Conservation (phyloP, 2,797 vertebrate genomes). For the Tauraco hartlaubi region DNA sequence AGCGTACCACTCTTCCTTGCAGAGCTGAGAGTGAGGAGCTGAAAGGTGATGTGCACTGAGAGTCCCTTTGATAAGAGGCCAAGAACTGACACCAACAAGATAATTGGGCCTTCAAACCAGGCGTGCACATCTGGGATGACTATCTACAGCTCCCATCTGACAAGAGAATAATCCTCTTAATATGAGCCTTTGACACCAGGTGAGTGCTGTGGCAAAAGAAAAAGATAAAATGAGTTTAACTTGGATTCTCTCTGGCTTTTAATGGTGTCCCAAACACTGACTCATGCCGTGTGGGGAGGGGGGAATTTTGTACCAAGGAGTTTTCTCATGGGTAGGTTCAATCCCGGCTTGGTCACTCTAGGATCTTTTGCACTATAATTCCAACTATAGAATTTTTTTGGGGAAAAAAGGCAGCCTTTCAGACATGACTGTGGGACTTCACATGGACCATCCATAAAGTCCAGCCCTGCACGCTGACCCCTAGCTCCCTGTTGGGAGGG, state of each 20-base stretch:
- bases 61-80: slow-evolving; percentile 55
- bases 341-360: neutral
- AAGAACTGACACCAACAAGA: slow-evolving; percentile 56
- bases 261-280: neutral
- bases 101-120: slow-evolving; percentile 46
- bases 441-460: neutral
- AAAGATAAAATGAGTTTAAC: neutral
- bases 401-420: neutral
- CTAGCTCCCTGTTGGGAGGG: accelerated
- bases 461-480: accelerated
- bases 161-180: slow-evolving; percentile 40
- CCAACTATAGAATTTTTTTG: accelerated
- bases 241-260: neutral
- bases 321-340: neutral
- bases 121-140: neutral
- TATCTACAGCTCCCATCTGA: slow-evolving; percentile 41
- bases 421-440: neutral
- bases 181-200: neutral
- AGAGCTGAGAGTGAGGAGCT: neutral
- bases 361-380: neutral
- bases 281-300: accelerated
- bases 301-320: neutral
- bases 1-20: neutral
- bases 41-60: neutral
- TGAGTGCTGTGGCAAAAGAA: neutral